These are phyloP conservation scores for Melieria omissa DNA, from an alignment of 2,888 invertebrate genomes.

Conservation along the genomic window DNA sequence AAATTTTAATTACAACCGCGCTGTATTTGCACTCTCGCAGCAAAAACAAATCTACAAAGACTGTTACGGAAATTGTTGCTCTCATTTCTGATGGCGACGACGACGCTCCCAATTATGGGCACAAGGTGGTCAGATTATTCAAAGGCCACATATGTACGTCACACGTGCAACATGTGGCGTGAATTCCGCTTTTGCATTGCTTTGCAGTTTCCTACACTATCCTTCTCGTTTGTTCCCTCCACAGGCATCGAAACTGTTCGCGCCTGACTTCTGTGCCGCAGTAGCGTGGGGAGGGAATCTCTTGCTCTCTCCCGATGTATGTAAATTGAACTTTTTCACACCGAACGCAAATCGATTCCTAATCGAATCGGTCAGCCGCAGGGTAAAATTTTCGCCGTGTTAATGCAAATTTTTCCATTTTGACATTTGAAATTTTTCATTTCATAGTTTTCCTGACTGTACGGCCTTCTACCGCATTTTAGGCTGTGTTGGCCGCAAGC, in stretches of 20 bases:
- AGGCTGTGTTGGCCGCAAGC: neutral
- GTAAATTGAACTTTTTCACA: constrained; percentile 62
- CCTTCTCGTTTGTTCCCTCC: no score
- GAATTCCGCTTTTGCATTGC: no score
- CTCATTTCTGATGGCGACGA: neutral
- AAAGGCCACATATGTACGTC: no score
- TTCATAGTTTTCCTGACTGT: neutral
- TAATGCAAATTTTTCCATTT: constrained; percentile 15
- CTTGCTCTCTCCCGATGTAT: neutral
- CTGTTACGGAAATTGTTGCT: neutral
- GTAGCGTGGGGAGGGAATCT: no score
- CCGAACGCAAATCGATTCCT: constrained; percentile 50
- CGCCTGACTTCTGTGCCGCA: no score
- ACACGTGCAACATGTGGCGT: no score
- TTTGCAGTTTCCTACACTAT: no score
- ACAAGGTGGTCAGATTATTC: neutral
- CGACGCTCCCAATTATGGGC: neutral
- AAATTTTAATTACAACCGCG: no score
- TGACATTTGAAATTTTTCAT: constrained; percentile 15
- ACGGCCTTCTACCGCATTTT: neutral
- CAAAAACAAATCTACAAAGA: neutral
- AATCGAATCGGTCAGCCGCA: constrained; percentile 6
- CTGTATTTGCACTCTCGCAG: no score
- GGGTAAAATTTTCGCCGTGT: neutral
- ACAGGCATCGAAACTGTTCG: no score